Conservation (phyloP, 2,888 invertebrate species). For the Meliscaeva auricollis region DNA sequence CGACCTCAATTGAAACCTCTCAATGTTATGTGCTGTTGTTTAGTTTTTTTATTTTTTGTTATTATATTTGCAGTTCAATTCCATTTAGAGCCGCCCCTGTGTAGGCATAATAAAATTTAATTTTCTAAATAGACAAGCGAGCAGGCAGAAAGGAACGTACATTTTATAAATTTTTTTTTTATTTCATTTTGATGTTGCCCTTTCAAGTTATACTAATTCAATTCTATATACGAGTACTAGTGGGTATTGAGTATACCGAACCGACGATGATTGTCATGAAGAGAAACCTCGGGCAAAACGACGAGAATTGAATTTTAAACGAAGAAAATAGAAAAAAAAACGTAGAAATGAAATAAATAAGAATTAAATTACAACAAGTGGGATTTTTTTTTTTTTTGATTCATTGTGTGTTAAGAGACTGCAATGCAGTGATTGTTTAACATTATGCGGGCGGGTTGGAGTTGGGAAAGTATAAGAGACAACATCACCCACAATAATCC, state of each 20-base stretch:
- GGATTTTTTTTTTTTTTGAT: conserved; percentile 6
- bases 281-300: conserved; percentile 11
- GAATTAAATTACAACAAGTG: conserved; percentile 31
- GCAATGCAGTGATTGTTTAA: background rate
- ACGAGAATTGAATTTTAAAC: conserved; percentile 33
- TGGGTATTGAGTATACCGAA: background rate
- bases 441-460: background rate
- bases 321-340: conserved; percentile 15
- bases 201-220: conserved; percentile 23
- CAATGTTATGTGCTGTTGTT: no score
- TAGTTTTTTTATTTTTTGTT: background rate
- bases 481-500: no score
- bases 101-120: conserved; percentile 16
- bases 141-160: background rate
- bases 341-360: conserved; percentile 23
- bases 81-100: conserved; percentile 46
- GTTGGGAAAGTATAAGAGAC: background rate
- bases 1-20: conserved; percentile 59
- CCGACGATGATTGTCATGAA: background rate
- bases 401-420: background rate
- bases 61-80: conserved; percentile 44
- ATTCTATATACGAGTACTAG: conserved; percentile 1
- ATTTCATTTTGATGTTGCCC: conserved; percentile 17
- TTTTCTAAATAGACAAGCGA: conserved; percentile 33
- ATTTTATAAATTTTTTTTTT: no score